A percentile compares a stretch with the other conserved stretches of the same genome.
phyloP scores from a whole-genome alignment of 1,140 invertebrate genomes.

The Drosophila albomicans region DNA sequence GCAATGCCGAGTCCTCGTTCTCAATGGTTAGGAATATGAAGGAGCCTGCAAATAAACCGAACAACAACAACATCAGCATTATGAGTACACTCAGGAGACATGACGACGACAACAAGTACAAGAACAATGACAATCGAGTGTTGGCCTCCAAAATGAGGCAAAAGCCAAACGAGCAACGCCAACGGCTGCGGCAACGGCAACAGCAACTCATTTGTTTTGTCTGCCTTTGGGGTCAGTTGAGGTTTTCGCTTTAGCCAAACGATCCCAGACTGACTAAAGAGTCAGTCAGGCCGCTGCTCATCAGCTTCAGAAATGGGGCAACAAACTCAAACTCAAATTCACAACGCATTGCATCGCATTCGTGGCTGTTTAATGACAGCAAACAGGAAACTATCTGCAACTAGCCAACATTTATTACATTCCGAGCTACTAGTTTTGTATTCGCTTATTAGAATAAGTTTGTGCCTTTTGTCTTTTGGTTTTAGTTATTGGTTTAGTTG shows the following conservation, averaged over 20 bases:
- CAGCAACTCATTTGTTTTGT: constrained; percentile 44
- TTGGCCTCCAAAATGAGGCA: constrained; percentile 1
- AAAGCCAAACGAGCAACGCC: neutral
- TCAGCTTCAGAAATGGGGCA: neutral
- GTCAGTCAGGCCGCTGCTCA: constrained; percentile 1
- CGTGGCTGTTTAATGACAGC: neutral
- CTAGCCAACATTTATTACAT: neutral
- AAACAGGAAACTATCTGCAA: neutral
- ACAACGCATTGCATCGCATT: neutral
- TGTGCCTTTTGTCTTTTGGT: no score
- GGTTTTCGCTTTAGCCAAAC: constrained; percentile 3
- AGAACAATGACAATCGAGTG: constrained; percentile 10
- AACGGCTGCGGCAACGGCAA: neutral
- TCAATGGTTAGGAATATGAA: constrained; percentile 97
- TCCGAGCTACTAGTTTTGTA: neutral
- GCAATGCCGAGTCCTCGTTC: constrained; percentile 89
- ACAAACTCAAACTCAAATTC: neutral
- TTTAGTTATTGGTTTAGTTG: no score
- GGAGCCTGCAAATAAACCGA: constrained; percentile 87
- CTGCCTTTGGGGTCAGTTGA: constrained; percentile 18
- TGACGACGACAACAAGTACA: constrained; percentile 11
- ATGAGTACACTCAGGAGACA: constrained; percentile 17
- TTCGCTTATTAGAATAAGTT: neutral
- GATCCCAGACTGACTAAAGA: constrained; percentile 17
- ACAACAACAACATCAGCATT: constrained; percentile 29